Base-by-base conservation (phyloP, 2,797 vertebrate genomes). In the Darevskia nairensis region DNA sequence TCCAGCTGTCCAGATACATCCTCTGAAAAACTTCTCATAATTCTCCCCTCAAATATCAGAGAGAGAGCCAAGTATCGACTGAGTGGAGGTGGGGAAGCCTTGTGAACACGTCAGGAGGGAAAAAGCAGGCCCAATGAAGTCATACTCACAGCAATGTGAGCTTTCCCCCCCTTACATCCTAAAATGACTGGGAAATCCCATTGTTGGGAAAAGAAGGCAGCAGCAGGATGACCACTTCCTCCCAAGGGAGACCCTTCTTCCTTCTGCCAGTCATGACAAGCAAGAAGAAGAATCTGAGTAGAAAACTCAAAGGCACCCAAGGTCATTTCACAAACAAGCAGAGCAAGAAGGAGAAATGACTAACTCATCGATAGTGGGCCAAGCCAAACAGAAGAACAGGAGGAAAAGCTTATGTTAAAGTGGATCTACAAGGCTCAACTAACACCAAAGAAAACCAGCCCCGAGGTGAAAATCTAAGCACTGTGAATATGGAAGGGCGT, bases 1-100 rank as follows among this genome's bases (percentile, higher is more conserved):
- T 32, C 32, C 2, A 98, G 95, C 80, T 98, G 97, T 75, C 75
- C 27, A 71, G 89, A 82, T 0, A 82, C 84, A 4, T 88, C 91
- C 39, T 90, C 80, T 1, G 90, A 95, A 74, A 87, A 85, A 0
- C 82, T 89, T 68, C 50, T 92, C 84, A 10, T 8, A 87, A 35
- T 69, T 32, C 11, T 86, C 89, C 32, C 25, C 89, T 88, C 50
- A 50, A 88, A 95, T 94, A 83, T 76, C 90, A 83, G 91, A 95
- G 6, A 61, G 0, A 0, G 39, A 2, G 0, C 0, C 6, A 86
- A 10, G 7, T 29, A 89, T 41, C 2, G 86, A 89, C 68, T 46
- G 74, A 13, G 11, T 32, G 7, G 46, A 11, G 29, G 64, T 4
- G 25, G 32, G 68, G 86, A 46, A 86, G 68, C 0, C 27, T 41